Conservation (phyloP, 1,140 invertebrate species). For the Caenorhabditis brenneri region DNA sequence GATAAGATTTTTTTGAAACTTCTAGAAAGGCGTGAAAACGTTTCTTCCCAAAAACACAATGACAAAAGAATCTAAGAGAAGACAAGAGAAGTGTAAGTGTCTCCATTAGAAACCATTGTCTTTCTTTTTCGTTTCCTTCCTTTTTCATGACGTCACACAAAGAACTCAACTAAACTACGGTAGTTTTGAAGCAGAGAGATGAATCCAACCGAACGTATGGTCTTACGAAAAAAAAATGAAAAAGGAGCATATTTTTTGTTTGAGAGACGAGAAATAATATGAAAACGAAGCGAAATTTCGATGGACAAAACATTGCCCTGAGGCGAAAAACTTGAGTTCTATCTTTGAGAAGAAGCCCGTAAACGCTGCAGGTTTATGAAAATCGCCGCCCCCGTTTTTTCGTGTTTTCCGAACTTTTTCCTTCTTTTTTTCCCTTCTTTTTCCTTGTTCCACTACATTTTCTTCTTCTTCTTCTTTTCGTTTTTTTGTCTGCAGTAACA, state of each 20-base stretch:
- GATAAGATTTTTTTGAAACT: too few relatives aligned
- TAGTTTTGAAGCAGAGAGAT: background rate
- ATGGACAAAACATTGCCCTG: constrained; percentile 15
- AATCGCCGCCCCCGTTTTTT: constrained; percentile 39
- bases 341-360: constrained; percentile 4
- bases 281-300: constrained; percentile 30
- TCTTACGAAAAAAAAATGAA: background rate
- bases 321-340: constrained; percentile 20
- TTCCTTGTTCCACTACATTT: background rate
- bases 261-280: background rate
- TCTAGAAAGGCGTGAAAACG: too few relatives aligned
- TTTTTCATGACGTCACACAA: background rate
- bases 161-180: background rate
- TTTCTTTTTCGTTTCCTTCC: background rate
- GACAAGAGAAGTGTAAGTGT: background rate
- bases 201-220: background rate
- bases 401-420: constrained; percentile 43
- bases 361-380: constrained; percentile 24
- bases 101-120: constrained; percentile 4
- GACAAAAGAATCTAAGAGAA: too few relatives aligned
- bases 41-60: too few relatives aligned
- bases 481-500: background rate
- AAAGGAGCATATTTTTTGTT: background rate
- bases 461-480: background rate
- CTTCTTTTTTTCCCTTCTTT: background rate